These are phyloP conservation scores for Hemiprocne comata DNA, from an alignment of 2,113 vertebrate genomes.

Conservation along the genomic window DNA sequence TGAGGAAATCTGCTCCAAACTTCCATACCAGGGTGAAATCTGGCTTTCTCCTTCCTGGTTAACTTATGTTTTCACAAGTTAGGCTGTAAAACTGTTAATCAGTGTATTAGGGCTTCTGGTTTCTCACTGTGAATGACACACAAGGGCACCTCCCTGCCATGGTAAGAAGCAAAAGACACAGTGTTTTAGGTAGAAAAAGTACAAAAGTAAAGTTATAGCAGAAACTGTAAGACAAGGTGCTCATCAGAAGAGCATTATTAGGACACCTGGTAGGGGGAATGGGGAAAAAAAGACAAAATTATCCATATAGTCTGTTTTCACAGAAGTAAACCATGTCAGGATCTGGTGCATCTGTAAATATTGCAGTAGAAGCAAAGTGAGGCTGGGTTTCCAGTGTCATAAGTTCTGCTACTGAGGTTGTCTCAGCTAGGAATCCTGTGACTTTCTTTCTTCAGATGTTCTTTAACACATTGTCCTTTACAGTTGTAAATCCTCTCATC, in stretches of 20 bases:
- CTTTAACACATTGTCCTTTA: background rate
- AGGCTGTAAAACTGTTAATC: constrained; percentile 7
- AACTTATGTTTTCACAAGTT: constrained; percentile 23
- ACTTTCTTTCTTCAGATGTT: background rate
- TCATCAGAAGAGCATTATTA: accelerated
- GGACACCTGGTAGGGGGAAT: accelerated
- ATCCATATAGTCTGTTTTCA: background rate
- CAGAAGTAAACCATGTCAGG: background rate
- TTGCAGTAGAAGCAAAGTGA: background rate
- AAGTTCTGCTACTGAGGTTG: background rate
- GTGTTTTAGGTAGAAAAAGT: background rate
- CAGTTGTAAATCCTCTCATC: background rate
- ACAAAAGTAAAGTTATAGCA: background rate
- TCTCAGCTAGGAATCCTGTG: background rate
- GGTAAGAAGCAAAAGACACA: background rate
- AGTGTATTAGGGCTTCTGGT: background rate
- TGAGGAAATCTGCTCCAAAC: background rate
- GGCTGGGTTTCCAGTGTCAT: background rate
- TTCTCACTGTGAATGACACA: background rate
- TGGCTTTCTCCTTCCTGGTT: background rate
- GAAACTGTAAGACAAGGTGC: no score
- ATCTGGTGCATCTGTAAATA: background rate
- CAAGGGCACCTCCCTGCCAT: background rate
- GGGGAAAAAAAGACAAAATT: background rate
- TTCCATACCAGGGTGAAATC: background rate